A percentile compares a stretch with the other conserved stretches of the same genome.
Evolutionary conservation across 2,113 vertebrate species (phyloP).

Genomic region (Hiodon alosoides): DNA sequence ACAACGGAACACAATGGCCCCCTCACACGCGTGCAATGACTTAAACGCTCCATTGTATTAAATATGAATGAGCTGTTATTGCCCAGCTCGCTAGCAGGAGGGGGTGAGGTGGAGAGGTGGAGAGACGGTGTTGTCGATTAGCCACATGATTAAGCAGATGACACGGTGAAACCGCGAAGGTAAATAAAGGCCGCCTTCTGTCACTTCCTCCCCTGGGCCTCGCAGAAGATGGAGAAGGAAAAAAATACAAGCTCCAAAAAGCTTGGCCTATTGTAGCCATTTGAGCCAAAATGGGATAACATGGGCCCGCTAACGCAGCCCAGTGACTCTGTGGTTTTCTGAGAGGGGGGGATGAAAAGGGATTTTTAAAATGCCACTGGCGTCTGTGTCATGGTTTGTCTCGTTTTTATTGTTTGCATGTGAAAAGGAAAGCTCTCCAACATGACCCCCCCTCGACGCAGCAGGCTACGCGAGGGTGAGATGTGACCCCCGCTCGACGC

Average conservation of each 20-base stretch:
- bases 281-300: slow-evolving; percentile 67
- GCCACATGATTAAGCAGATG: slow-evolving; percentile 96
- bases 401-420: slow-evolving; percentile 69
- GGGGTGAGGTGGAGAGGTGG: slow-evolving; percentile 44
- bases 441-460: too few relatives aligned
- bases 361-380: slow-evolving; percentile 60
- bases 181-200: slow-evolving; percentile 93
- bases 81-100: slow-evolving; percentile 54
- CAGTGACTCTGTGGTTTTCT: slow-evolving; percentile 40
- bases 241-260: slow-evolving; percentile 33
- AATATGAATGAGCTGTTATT: slow-evolving; percentile 86
- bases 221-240: slow-evolving; percentile 25
- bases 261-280: slow-evolving; percentile 59
- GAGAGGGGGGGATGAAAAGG: slow-evolving; percentile 42
- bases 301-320: slow-evolving; percentile 62
- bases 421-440: slow-evolving; percentile 57
- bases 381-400: slow-evolving; percentile 71
- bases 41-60: slow-evolving; percentile 91
- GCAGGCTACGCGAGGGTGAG: too few relatives aligned
- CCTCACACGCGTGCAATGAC: slow-evolving; percentile 76
- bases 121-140: slow-evolving; percentile 77
- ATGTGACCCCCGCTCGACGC: too few relatives aligned
- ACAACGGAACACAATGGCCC: slow-evolving; percentile 77
- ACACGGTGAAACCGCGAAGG: slow-evolving; percentile 79
- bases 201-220: slow-evolving; percentile 69